Conservation (phyloP, 2,113 vertebrate genomes). For the Microtus pennsylvanicus region DNA sequence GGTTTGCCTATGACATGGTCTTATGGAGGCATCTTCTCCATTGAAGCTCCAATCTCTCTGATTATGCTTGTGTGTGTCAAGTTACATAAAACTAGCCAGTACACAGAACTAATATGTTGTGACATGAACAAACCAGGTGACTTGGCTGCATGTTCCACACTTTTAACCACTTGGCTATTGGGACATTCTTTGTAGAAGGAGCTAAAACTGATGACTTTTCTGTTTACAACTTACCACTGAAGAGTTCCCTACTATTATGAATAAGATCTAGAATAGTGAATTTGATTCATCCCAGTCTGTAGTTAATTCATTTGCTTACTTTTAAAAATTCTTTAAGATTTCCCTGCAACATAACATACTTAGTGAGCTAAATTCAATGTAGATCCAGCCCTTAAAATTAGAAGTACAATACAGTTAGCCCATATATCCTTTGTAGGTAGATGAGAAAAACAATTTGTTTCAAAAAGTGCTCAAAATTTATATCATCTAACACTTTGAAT, state of each 20-base stretch:
- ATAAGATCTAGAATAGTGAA: background rate
- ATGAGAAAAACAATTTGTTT: background rate
- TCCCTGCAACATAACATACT: background rate
- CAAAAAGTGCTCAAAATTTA: background rate
- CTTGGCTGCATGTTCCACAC: too few species aligned
- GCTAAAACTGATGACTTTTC: background rate
- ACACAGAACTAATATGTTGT: too few species aligned
- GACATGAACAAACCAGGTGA: background rate
- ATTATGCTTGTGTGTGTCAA: background rate
- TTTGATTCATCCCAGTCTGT: background rate
- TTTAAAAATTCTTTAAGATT: conserved; percentile 10
- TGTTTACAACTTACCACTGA: background rate
- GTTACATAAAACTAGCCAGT: background rate
- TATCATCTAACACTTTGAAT: background rate
- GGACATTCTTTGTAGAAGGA: background rate
- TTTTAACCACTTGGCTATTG: too few species aligned
- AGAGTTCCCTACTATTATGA: background rate
- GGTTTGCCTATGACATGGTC: background rate
- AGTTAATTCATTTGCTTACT: conserved; percentile 41
- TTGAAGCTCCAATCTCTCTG: background rate
- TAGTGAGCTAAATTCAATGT: conserved; percentile 18
- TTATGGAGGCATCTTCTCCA: background rate
- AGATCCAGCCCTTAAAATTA: conserved; percentile 19
- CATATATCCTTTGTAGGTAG: background rate
- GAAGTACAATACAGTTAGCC: background rate